Percentiles rank a stretch among this genome's conserved stretches.
Evolutionary conservation across 2,113 vertebrate genomes (phyloP).

Genomic region (Gobiocypris rarus): DNA sequence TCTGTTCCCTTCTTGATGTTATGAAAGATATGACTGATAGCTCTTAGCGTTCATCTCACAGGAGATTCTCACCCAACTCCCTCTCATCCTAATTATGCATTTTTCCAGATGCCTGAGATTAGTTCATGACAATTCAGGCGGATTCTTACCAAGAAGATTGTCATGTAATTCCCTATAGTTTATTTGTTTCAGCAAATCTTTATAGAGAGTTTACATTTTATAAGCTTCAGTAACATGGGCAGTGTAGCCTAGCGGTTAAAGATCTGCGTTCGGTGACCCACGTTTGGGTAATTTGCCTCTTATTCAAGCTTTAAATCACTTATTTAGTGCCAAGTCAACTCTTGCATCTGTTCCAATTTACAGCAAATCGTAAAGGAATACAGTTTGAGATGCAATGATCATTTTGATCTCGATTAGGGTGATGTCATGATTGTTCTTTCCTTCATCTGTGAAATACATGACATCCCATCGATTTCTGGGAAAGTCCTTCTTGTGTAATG

Average conservation of each 20-base stretch:
- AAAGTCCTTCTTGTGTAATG: conserved; percentile 13
- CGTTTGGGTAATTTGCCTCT: not conserved
- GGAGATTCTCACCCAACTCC: not conserved
- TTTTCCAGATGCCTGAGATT: conserved; percentile 59
- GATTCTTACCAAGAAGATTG: conserved; percentile 22
- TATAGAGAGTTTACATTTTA: not conserved
- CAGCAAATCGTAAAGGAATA: not conserved
- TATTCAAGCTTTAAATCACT: not conserved
- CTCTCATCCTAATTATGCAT: not conserved
- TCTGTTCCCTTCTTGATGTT: not conserved
- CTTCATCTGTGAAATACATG: not conserved
- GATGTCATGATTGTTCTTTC: not conserved
- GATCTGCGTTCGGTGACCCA: not conserved
- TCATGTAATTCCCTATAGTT: conserved; percentile 56
- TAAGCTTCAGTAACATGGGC: not conserved
- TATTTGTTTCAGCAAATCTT: conserved; percentile 6
- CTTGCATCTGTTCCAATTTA: not conserved
- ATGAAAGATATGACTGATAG: not conserved
- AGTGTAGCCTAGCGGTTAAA: not conserved
- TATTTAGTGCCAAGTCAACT: not conserved
- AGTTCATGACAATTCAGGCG: conserved; percentile 42
- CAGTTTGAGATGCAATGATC: not conserved
- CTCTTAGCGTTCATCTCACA: not conserved
- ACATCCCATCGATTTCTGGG: not conserved
- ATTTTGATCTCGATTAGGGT: not conserved